A percentile compares a stretch with the other conserved stretches of the same genome.
phyloP scores from a whole-genome alignment of 37 sponge, comb jelly and placozoan genomes.

The Spongilla lacustris region DNA sequence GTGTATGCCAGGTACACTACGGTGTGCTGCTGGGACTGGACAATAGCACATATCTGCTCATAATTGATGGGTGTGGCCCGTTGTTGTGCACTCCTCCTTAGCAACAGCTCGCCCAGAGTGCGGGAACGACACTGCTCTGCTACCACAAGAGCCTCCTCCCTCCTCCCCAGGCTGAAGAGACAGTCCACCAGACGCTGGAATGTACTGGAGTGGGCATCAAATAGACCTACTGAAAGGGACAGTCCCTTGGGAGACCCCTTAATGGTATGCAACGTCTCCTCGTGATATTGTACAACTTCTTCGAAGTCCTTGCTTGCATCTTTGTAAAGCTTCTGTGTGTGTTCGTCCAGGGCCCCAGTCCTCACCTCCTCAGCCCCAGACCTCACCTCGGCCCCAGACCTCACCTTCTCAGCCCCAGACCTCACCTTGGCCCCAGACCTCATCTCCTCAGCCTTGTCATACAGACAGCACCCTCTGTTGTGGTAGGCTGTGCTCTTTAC shows the following conservation, averaged over 20 bases:
- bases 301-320: constrained; percentile 18
- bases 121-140: constrained; percentile 60
- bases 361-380: constrained; percentile 23
- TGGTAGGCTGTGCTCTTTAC: constrained; percentile 45
- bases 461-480: constrained; percentile 62
- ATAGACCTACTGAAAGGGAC: constrained; percentile 47
- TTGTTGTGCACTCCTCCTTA: constrained; percentile 10
- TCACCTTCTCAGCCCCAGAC: constrained; percentile 16
- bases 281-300: constrained; percentile 33
- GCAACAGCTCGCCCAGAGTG: constrained; percentile 60
- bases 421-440: constrained; percentile 30
- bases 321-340: constrained; percentile 5
- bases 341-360: too few species aligned
- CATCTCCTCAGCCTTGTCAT: constrained; percentile 30
- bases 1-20: constrained; percentile 69
- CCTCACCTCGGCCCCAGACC: too few species aligned
- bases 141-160: constrained; percentile 37
- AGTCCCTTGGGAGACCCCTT: constrained; percentile 48
- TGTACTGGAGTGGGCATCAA: constrained; percentile 52
- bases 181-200: constrained; percentile 60
- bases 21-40: constrained; percentile 15
- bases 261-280: constrained; percentile 26
- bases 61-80: constrained; percentile 29
- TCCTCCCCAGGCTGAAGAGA: constrained; percentile 10
- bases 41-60: neutral